Conservation (phyloP, 1,140 invertebrate species). For the Hydropsyche tenuis region DNA sequence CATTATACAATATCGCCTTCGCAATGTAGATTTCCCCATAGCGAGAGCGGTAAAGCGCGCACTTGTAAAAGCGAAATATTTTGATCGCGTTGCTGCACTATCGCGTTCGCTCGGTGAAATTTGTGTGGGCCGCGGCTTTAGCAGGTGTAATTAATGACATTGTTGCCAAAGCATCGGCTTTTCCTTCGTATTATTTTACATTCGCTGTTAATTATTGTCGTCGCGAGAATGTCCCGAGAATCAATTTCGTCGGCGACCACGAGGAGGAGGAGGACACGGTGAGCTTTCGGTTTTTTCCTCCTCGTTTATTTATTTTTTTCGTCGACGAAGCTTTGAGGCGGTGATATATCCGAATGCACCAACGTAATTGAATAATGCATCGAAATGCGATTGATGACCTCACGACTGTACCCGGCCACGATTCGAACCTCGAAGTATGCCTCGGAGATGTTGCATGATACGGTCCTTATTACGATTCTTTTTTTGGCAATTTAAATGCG, state of each 20-base stretch:
- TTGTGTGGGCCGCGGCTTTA: slow-evolving; percentile 41
- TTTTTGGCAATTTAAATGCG: no score
- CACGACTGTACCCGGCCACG: slow-evolving; percentile 7
- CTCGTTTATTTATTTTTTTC: not conserved
- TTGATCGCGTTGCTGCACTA: slow-evolving; percentile 32
- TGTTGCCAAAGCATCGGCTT: slow-evolving; percentile 32
- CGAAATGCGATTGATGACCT: slow-evolving; percentile 22
- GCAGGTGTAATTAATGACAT: slow-evolving; percentile 45
- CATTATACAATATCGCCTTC: slow-evolving; percentile 20
- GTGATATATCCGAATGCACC: slow-evolving; percentile 30
- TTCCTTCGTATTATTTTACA: slow-evolving; percentile 47
- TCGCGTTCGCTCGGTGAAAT: slow-evolving; percentile 4
- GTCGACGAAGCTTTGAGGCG: slow-evolving; percentile 3
- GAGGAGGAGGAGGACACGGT: not conserved
- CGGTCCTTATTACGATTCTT: slow-evolving; percentile 14
- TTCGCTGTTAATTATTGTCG: slow-evolving; percentile 47
- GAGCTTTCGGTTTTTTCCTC: not conserved
- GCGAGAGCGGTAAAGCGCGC: slow-evolving; percentile 2
- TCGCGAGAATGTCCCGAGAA: slow-evolving; percentile 36
- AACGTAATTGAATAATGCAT: slow-evolving; percentile 21
- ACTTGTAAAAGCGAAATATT: slow-evolving; percentile 35
- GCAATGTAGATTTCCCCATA: slow-evolving; percentile 19
- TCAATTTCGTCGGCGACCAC: slow-evolving; percentile 37
- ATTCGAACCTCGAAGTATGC: slow-evolving; percentile 16
- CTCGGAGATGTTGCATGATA: slow-evolving; percentile 9